Conservation (phyloP, 1,140 invertebrate species). For the Drosophila rufa region DNA sequence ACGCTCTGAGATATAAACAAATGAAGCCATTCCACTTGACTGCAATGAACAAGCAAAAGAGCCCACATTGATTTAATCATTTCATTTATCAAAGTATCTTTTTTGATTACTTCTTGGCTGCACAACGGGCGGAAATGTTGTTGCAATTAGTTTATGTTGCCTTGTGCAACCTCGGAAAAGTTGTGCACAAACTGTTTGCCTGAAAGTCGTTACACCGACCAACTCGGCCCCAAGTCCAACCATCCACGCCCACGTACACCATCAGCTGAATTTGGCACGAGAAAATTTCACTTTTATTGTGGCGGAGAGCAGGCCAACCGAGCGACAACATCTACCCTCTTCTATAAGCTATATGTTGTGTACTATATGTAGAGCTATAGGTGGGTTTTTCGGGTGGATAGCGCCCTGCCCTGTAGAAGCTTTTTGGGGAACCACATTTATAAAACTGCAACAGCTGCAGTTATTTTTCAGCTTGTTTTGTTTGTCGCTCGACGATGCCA, state of each 20-base stretch:
- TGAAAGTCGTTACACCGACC: slow-evolving; percentile 32
- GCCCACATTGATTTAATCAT: slow-evolving; percentile 28
- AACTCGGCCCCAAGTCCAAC: slow-evolving; percentile 1
- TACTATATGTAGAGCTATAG: slow-evolving; percentile 15
- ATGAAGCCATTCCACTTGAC: slow-evolving; percentile 16
- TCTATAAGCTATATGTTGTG: slow-evolving; percentile 31
- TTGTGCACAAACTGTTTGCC: slow-evolving; percentile 32
- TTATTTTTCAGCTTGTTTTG: slow-evolving; percentile 76
- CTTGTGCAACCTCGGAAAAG: slow-evolving; percentile 46
- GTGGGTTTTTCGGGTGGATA: slow-evolving; percentile 27
- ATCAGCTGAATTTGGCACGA: slow-evolving; percentile 52
- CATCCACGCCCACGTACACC: slow-evolving; percentile 3
- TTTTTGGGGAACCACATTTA: slow-evolving; percentile 62
- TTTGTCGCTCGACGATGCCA: slow-evolving; percentile 55
- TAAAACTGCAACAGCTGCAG: slow-evolving; percentile 82
- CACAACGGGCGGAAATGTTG: slow-evolving; percentile 35
- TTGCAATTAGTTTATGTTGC: slow-evolving; percentile 68
- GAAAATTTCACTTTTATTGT: slow-evolving; percentile 57
- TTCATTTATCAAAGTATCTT: slow-evolving; percentile 60
- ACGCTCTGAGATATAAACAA: slow-evolving; percentile 26
- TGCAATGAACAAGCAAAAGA: background rate
- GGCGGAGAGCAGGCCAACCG: slow-evolving; percentile 35
- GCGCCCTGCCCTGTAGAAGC: slow-evolving; percentile 22
- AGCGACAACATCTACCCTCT: slow-evolving; percentile 26
- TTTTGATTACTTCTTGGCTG: slow-evolving; percentile 36